Conservation (phyloP, 30 jellyfish, hydroid and myxozoan genomes). For the Cassiopea xamachana region DNA sequence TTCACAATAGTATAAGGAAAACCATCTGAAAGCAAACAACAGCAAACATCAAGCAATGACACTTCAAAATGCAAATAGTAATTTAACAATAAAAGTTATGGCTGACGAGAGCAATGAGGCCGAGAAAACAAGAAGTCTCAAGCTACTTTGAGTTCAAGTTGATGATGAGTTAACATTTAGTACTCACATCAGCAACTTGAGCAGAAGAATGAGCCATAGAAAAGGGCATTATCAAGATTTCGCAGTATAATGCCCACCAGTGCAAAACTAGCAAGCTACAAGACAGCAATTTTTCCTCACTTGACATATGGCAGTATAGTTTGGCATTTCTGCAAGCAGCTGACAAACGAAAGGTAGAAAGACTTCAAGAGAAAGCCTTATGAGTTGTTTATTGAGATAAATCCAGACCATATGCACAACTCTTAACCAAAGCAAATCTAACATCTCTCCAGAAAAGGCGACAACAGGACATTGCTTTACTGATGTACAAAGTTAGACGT, state of each 20-base stretch:
- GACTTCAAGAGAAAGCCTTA: slow-evolving; percentile 68
- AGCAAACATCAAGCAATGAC: slow-evolving; percentile 56
- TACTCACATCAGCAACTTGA: slow-evolving; percentile 44
- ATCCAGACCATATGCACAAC: slow-evolving; percentile 57
- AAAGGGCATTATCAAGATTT: slow-evolving; percentile 52
- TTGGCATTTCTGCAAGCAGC: slow-evolving; percentile 63
- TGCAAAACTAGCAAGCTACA: slow-evolving; percentile 62
- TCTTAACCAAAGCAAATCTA: slow-evolving; percentile 39
- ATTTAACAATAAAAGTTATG: slow-evolving; percentile 31
- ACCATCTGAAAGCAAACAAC: slow-evolving; percentile 53
- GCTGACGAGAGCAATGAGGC: slow-evolving; percentile 60
- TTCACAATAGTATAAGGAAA: slow-evolving; percentile 55
- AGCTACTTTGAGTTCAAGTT: slow-evolving; percentile 57
- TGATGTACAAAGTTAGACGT: slow-evolving; percentile 32
- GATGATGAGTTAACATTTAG: slow-evolving; percentile 47
- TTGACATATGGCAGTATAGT: slow-evolving; percentile 58
- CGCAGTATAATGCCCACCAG: slow-evolving; percentile 40
- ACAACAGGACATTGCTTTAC: slow-evolving; percentile 55
- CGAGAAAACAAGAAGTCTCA: slow-evolving; percentile 53
- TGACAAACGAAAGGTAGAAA: slow-evolving; percentile 33
- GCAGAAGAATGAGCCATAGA: slow-evolving; percentile 67
- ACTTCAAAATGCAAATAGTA: slow-evolving; percentile 27
- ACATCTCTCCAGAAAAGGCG: slow-evolving; percentile 63
- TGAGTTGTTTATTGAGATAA: slow-evolving; percentile 58
- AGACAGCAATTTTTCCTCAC: slow-evolving; percentile 56